Conservation (phyloP, 2,888 invertebrate species). For the Yponomeuta cagnagella region DNA sequence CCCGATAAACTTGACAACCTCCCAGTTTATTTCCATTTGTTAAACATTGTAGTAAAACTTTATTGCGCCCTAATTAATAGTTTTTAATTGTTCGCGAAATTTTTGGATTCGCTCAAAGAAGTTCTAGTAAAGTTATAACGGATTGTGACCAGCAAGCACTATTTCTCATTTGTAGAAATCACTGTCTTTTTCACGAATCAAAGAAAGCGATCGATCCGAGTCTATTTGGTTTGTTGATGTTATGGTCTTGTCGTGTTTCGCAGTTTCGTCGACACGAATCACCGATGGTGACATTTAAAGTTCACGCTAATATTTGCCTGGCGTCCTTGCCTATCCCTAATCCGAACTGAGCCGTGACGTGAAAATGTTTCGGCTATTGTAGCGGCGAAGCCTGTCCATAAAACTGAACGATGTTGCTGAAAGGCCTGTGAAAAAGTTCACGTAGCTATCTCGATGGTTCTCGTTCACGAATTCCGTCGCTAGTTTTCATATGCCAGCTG, state of each 20-base stretch:
- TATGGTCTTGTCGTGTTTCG: neutral
- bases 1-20: slow-evolving; percentile 9
- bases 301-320: slow-evolving; percentile 63
- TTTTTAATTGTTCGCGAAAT: neutral
- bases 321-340: slow-evolving; percentile 20
- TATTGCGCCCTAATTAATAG: neutral
- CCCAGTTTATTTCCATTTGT: neutral
- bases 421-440: neutral
- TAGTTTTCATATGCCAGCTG: slow-evolving; percentile 20
- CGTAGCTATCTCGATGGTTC: neutral
- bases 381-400: slow-evolving; percentile 26
- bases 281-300: slow-evolving; percentile 65
- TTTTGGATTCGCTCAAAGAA: neutral
- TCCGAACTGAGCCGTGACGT: slow-evolving; percentile 30
- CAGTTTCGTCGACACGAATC: slow-evolving; percentile 30
- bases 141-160: neutral
- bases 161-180: neutral
- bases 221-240: neutral
- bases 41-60: neutral
- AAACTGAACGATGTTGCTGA: neutral
- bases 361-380: slow-evolving; percentile 12
- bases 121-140: neutral
- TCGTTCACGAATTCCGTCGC: neutral
- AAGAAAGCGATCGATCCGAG: slow-evolving; percentile 4
- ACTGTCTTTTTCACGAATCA: neutral